Percentiles rank a stretch among this genome's conserved stretches.
These are phyloP conservation scores for Netelia inedita DNA, from an alignment of 2,888 invertebrate species.

Conservation along the genomic window DNA sequence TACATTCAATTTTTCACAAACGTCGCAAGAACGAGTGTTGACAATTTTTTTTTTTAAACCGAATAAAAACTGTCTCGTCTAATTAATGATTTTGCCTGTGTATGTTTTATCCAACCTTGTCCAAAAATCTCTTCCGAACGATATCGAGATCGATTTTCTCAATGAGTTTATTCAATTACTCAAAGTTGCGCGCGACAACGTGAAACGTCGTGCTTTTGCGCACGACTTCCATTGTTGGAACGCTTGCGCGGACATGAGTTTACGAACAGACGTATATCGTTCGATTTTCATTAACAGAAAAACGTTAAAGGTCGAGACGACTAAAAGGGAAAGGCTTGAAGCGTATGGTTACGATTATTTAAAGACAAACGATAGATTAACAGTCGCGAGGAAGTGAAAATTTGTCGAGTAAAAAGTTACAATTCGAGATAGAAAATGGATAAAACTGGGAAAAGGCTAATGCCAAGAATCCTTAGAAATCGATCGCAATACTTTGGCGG, in stretches of 20 bases:
- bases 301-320: not conserved
- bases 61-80: not conserved
- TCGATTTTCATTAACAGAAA: not conserved
- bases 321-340: not conserved
- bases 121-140: not conserved
- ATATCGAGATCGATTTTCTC: not conserved
- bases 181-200: not conserved
- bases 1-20: constrained; percentile 42
- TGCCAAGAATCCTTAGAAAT: not conserved
- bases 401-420: not conserved
- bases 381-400: not conserved
- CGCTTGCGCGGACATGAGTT: not conserved
- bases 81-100: not conserved
- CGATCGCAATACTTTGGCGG: not conserved
- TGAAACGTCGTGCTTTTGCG: not conserved
- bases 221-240: constrained; percentile 4
- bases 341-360: not conserved
- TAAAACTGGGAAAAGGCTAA: not conserved
- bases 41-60: constrained; percentile 36
- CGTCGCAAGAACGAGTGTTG: constrained; percentile 1
- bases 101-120: not conserved
- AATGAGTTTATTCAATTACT: not conserved
- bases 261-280: not conserved
- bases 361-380: not conserved
- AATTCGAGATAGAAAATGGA: not conserved